Evolutionary conservation across 1,140 invertebrate genomes (phyloP).

Genomic region (Bombus polaris): DNA sequence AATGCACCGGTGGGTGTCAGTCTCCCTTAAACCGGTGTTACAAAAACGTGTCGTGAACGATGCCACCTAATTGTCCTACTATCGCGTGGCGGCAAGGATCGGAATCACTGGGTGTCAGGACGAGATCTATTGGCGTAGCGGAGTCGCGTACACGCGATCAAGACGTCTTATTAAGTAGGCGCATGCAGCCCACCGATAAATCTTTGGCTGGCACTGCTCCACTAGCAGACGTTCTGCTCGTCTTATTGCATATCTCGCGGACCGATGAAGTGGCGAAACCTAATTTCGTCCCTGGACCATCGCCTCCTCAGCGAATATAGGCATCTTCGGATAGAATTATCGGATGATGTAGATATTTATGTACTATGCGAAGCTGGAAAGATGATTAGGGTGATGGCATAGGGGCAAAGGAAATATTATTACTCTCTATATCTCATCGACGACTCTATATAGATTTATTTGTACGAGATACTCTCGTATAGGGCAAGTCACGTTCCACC

Average conservation of each 20-base stretch:
- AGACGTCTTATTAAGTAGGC: constrained; percentile 25
- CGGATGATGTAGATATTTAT: background rate
- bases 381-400: too few species aligned
- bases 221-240: background rate
- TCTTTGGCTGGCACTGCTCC: constrained; percentile 52
- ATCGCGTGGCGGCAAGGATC: constrained; percentile 8
- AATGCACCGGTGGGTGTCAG: background rate
- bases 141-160: constrained; percentile 6
- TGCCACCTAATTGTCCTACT: constrained; percentile 41
- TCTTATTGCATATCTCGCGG: constrained; percentile 49
- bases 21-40: background rate
- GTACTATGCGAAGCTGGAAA: too few species aligned
- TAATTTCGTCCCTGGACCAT: constrained; percentile 52
- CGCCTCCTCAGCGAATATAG: constrained; percentile 35
- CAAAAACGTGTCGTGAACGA: background rate
- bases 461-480: too few species aligned
- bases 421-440: too few species aligned
- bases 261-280: constrained; percentile 52
- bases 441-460: too few species aligned
- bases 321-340: constrained; percentile 29
- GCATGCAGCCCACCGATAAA: constrained; percentile 35
- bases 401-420: too few species aligned
- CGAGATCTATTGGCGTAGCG: constrained; percentile 16
- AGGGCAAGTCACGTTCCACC: too few species aligned
- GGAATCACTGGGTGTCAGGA: background rate